Conservation (phyloP, 2,113 vertebrate genomes). For the Oenanthe melanoleuca region DNA sequence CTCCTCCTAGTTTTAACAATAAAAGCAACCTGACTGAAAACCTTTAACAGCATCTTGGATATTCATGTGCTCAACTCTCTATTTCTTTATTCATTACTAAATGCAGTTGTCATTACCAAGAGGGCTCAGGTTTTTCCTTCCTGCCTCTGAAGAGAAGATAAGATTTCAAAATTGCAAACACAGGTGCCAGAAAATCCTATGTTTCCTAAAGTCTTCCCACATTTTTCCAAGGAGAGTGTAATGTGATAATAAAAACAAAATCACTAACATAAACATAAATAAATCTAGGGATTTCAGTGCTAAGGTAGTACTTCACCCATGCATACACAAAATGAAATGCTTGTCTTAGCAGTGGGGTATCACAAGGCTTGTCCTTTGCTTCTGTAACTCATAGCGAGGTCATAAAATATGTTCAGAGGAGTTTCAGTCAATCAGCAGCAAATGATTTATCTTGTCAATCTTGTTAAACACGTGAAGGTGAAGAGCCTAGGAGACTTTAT, state of each 20-base stretch:
- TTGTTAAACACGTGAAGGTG: background rate
- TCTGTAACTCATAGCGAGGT: background rate
- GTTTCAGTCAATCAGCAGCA: background rate
- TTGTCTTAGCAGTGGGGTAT: background rate
- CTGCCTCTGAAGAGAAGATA: background rate
- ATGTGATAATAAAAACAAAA: background rate
- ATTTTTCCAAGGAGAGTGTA: background rate
- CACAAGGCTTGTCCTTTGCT: background rate
- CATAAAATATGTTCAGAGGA: background rate
- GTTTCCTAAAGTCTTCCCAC: background rate
- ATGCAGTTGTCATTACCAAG: background rate
- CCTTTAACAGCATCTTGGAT: background rate
- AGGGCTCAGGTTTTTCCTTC: background rate
- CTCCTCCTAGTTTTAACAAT: background rate
- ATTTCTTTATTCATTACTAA: background rate
- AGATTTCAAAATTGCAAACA: background rate
- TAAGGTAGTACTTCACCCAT: background rate
- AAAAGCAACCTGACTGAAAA: background rate
- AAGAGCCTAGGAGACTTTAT: background rate
- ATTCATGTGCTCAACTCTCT: background rate
- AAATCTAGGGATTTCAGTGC: background rate
- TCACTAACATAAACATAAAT: background rate
- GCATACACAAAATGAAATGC: background rate
- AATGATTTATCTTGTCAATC: background rate
- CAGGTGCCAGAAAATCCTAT: background rate